A percentile compares a stretch with the other conserved stretches of the same genome.
Evolutionary conservation across 2,888 invertebrate genomes (phyloP).

Genomic region (Cetonia aurata): DNA sequence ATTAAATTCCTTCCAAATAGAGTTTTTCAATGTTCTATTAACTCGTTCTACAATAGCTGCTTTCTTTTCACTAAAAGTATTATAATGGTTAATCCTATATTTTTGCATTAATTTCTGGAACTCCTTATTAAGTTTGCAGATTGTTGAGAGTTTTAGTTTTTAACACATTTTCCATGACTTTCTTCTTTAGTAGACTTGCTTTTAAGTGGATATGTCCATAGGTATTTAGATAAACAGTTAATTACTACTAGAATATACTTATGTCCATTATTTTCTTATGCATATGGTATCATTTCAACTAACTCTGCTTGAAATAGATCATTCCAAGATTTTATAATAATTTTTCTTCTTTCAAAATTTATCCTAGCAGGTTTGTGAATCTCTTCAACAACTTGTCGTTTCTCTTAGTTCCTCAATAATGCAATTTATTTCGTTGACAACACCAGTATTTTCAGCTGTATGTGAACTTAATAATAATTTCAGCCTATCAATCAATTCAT

Average conservation of each 20-base stretch:
- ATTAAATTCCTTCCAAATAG: too few species aligned
- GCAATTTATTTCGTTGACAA: constrained; percentile 24
- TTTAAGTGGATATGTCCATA: constrained; percentile 58
- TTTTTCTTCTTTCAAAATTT: constrained; percentile 58
- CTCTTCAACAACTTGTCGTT: constrained; percentile 27
- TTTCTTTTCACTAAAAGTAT: constrained; percentile 46
- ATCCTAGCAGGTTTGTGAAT: constrained; percentile 55
- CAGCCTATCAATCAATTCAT: constrained; percentile 26
- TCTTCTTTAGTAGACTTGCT: constrained; percentile 54
- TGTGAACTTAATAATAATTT: constrained; percentile 22
- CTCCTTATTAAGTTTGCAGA: constrained; percentile 53
- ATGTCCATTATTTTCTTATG: constrained; percentile 56
- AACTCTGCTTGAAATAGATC: constrained; percentile 65
- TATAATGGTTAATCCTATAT: constrained; percentile 50
- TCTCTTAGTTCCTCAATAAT: constrained; percentile 23
- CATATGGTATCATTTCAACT: constrained; percentile 58
- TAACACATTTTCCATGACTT: constrained; percentile 51
- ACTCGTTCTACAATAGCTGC: constrained; percentile 48
- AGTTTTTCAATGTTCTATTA: constrained; percentile 47
- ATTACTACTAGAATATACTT: constrained; percentile 59
- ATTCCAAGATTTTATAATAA: constrained; percentile 58
- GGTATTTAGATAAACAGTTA: constrained; percentile 61
- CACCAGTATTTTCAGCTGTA: constrained; percentile 14
- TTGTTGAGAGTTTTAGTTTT: constrained; percentile 48
- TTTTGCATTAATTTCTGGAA: constrained; percentile 52